Base-by-base conservation (phyloP, 1,140 invertebrate genomes). In the Cotesia glomerata region DNA sequence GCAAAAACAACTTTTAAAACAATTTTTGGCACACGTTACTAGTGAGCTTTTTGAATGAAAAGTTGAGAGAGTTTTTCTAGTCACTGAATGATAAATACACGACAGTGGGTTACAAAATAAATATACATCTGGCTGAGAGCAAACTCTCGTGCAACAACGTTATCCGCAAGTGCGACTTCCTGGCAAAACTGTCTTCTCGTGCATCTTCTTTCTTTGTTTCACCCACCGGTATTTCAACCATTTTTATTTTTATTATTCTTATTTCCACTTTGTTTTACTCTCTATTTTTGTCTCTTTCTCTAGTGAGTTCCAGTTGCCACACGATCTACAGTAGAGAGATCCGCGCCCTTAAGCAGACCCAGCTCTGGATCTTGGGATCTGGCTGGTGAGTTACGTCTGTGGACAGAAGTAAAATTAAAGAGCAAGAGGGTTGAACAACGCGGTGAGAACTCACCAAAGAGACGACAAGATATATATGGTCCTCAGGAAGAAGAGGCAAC, bases 401-500 rank as follows among this genome's bases (percentile, higher is more conserved):
- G 62, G 62, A 64, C 62, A 64, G 2, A 64, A 64, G 62, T 64
- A 2, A 64, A 64, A 64, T 64, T 64, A 64, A 64, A 64, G 62
- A 64, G 62, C 62, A 64, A 35, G 34, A 26, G 14, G 16, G n/a
- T 7, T 69, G 3, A 13, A 35, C 54, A 45, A 45, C 32, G 32
- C 16, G 67, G 51, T 34, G 36, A 36, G 14, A 59, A 61, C 32
- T 14, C 39, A 3, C 63, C 59, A 63, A 69, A 66, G 45, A 13
- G 54, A 32, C 39, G 65, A 72, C 26, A 56, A 71, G 61, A 45
- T 67, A 69, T 61, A 68, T 45, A 69, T 14, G 67, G 59, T 54
- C 52, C 36, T 36, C 58, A 61, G 14, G 35, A 61, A 69, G 54
- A 69, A 75, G 59, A 70, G 39, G 63, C 49, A 64, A 16, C 72